A percentile compares a stretch with the other conserved stretches of the same genome.
Conservation (phyloP, 2,113 vertebrate genomes). For the Chiloscyllium plagiosum region DNA sequence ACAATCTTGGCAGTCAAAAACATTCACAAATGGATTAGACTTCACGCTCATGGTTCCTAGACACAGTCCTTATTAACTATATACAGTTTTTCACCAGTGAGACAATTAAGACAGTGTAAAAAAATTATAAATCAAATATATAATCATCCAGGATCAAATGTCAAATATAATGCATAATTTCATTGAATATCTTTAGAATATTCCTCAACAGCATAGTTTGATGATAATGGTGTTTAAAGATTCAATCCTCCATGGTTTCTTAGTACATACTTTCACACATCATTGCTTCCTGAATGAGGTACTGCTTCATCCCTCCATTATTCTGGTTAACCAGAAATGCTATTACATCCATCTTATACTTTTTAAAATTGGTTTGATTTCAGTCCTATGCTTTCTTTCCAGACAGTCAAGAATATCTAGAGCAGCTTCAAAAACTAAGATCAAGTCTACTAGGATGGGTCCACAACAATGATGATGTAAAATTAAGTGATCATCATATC, state of each 20-base stretch:
- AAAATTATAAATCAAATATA: constrained; percentile 20
- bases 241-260: background rate
- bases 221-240: constrained; percentile 21
- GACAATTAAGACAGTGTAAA: background rate
- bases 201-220: constrained; percentile 6
- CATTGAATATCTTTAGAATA: background rate
- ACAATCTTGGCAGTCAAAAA: background rate
- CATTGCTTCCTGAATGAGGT: constrained; percentile 13
- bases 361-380: background rate
- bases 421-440: background rate
- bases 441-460: background rate
- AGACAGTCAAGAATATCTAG: background rate
- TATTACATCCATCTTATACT: background rate
- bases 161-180: background rate
- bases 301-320: background rate
- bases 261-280: background rate
- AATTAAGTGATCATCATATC: too few relatives aligned
- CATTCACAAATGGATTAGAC: background rate
- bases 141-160: background rate
- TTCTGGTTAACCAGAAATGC: background rate
- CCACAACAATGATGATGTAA: background rate
- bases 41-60: background rate
- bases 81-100: background rate
- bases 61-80: background rate
- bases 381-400: background rate